These are phyloP conservation scores for Bombus superbus DNA, from an alignment of 1,140 invertebrate genomes.

Conservation along the genomic window DNA sequence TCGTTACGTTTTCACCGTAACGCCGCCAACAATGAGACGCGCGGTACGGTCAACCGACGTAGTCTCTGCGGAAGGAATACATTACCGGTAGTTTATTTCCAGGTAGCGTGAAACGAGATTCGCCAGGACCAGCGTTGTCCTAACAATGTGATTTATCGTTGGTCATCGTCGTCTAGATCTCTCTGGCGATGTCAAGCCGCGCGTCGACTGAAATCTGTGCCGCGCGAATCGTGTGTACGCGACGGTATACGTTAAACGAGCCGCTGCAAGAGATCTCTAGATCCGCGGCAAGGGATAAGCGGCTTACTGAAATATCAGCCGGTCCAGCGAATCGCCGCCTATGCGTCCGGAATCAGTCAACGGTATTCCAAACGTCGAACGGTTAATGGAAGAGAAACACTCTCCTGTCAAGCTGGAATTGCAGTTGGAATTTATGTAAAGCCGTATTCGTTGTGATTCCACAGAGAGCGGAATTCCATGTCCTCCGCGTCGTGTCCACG, in stretches of 20 bases:
- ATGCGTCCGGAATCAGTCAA: slow-evolving; percentile 48
- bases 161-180: slow-evolving; percentile 31
- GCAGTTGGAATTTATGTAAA: not conserved
- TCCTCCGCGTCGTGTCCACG: not conserved
- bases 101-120: slow-evolving; percentile 48
- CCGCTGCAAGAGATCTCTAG: slow-evolving; percentile 53
- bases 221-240: not conserved
- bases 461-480: too few species aligned
- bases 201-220: slow-evolving; percentile 28
- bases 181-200: slow-evolving; percentile 46
- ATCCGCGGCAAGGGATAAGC: slow-evolving; percentile 58
- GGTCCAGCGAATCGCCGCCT: slow-evolving; percentile 40
- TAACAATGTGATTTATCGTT: slow-evolving; percentile 74
- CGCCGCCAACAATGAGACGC: not conserved
- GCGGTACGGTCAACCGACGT: not conserved
- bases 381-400: slow-evolving; percentile 44
- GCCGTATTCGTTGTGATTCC: not conserved
- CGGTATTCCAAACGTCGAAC: slow-evolving; percentile 12
- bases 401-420: not conserved
- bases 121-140: slow-evolving; percentile 50
- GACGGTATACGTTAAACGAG: slow-evolving; percentile 21
- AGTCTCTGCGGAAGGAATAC: not conserved
- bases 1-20: not conserved
- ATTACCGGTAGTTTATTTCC: slow-evolving; percentile 68
- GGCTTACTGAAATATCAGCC: slow-evolving; percentile 60